Conservation (phyloP, 2,888 invertebrate species). For the Melitaea athalia region DNA sequence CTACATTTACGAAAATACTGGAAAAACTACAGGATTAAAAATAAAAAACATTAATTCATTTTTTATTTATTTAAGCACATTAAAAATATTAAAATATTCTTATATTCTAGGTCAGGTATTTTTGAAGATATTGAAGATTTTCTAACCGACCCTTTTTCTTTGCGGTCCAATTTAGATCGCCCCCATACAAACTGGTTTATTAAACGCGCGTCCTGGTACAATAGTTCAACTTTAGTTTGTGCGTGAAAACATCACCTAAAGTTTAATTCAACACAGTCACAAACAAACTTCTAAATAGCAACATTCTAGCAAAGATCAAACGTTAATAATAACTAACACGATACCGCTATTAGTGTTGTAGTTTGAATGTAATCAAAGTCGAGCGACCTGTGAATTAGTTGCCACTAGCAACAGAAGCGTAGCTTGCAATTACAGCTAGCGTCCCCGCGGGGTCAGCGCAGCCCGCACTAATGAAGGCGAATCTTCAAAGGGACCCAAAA, state of each 20-base stretch:
- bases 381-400: constrained; percentile 28
- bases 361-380: constrained; percentile 27
- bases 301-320: constrained; percentile 15
- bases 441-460: constrained; percentile 64
- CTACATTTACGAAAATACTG: too few species aligned
- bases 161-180: too few species aligned
- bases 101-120: too few species aligned
- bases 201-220: not conserved
- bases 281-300: not conserved
- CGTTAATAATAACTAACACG: constrained; percentile 20
- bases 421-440: constrained; percentile 38
- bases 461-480: constrained; percentile 76
- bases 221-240: not conserved
- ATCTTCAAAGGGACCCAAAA: constrained; percentile 74
- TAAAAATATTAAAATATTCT: too few species aligned
- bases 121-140: too few species aligned
- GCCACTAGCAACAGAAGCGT: constrained; percentile 23
- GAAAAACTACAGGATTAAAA: too few species aligned
- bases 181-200: too few species aligned
- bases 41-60: too few species aligned
- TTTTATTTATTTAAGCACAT: too few species aligned
- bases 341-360: constrained; percentile 22
- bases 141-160: too few species aligned
- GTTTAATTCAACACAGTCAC: not conserved
- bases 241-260: not conserved